These are phyloP conservation scores for Spheniscus mendiculus DNA, from an alignment of 2,113 vertebrate species.

Conservation along the genomic window DNA sequence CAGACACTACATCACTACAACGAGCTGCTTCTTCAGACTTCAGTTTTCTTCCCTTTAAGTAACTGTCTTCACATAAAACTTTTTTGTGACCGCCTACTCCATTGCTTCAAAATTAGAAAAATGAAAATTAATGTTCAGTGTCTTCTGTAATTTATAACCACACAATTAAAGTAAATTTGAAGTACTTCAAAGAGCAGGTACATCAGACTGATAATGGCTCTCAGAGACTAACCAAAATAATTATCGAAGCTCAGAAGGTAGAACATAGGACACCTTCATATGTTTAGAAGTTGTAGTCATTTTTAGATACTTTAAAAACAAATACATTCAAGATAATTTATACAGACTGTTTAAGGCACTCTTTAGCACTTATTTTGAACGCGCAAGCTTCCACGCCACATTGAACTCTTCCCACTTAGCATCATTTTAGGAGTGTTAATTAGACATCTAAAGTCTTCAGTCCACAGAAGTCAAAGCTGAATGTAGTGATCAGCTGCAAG, in stretches of 20 bases:
- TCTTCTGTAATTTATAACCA: neutral
- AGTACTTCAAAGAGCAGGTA: neutral
- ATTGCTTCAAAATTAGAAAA: neutral
- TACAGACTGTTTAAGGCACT: neutral
- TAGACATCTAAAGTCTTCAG: neutral
- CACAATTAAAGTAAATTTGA: neutral
- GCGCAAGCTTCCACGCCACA: neutral
- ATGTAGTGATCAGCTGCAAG: neutral
- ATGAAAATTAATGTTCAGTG: neutral
- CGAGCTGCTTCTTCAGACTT: neutral
- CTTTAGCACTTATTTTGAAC: neutral
- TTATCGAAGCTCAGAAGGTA: neutral
- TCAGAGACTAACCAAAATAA: constrained; percentile 20
- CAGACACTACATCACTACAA: neutral
- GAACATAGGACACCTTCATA: neutral
- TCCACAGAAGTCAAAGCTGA: neutral
- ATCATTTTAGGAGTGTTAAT: neutral
- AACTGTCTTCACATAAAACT: neutral
- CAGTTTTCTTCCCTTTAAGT: neutral
- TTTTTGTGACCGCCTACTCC: neutral
- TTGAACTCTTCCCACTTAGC: neutral
- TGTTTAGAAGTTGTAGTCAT: neutral
- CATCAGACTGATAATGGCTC: neutral
- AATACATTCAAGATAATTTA: neutral
- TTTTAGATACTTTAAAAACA: neutral